Percentiles rank a stretch among this genome's conserved stretches.
Conservation (phyloP, 2,113 vertebrate genomes). For the Podilymbus podiceps region DNA sequence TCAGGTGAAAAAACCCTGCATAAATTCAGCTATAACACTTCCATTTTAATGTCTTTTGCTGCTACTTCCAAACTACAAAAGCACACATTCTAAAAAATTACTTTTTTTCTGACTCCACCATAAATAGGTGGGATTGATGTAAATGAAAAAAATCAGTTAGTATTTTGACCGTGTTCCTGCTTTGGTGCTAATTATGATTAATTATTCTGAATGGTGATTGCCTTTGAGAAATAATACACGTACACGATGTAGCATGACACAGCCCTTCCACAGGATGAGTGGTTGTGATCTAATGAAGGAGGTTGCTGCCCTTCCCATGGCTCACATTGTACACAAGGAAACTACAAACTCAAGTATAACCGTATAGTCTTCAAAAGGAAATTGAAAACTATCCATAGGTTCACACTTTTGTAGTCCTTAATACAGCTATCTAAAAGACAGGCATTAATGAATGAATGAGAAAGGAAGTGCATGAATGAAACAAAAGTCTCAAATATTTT, state of each 20-base stretch:
- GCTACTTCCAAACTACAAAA: conserved; percentile 10
- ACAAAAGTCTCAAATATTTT: neutral
- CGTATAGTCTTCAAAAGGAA: neutral
- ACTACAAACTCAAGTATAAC: neutral
- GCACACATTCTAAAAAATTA: neutral
- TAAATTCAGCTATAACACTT: conserved; percentile 13
- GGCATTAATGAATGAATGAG: neutral
- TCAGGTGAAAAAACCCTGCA: neutral
- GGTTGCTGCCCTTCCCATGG: neutral
- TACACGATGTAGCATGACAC: neutral
- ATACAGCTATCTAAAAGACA: neutral
- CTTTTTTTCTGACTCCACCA: neutral
- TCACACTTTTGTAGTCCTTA: neutral
- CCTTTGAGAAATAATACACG: neutral
- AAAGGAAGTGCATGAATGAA: neutral
- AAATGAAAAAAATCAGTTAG: neutral
- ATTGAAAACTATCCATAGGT: neutral
- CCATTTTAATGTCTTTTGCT: neutral
- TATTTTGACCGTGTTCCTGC: neutral
- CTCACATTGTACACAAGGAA: neutral
- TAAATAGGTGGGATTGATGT: neutral
- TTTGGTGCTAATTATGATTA: conserved; percentile 12
- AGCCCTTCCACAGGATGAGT: neutral
- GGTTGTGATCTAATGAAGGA: neutral
- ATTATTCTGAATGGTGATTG: neutral